These are phyloP conservation scores for Cryptocephalus primarius DNA, from an alignment of 2,888 invertebrate genomes.

Conservation along the genomic window DNA sequence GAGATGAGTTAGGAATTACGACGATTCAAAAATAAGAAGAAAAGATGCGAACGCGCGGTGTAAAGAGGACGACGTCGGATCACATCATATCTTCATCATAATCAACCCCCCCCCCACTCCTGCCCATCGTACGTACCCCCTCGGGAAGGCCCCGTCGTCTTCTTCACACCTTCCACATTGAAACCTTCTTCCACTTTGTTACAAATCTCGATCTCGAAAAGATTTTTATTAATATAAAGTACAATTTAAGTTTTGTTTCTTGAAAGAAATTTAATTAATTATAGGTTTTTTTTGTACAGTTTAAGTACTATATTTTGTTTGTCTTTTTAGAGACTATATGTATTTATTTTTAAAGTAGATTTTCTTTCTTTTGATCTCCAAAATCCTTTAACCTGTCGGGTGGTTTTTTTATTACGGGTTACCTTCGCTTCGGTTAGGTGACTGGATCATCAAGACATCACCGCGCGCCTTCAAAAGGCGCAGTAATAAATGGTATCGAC, in stretches of 20 bases:
- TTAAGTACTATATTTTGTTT: constrained; percentile 26
- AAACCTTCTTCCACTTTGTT: constrained; percentile 23
- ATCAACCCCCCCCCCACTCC: not conserved
- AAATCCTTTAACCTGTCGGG: constrained; percentile 21
- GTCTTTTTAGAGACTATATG: constrained; percentile 23
- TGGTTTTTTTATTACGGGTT: constrained; percentile 7
- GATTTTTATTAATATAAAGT: constrained; percentile 23
- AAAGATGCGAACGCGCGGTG: not conserved
- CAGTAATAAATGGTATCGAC: too few species aligned
- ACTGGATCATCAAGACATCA: constrained; percentile 10
- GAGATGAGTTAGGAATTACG: constrained; percentile 17
- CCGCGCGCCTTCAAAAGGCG: too few species aligned
- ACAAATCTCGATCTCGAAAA: constrained; percentile 26
- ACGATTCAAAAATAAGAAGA: not conserved
- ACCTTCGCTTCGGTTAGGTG: constrained; percentile 1
- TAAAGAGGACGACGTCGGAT: not conserved
- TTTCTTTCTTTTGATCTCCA: constrained; percentile 27
- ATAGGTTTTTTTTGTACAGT: constrained; percentile 22
- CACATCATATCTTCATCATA: not conserved
- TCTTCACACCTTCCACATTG: not conserved
- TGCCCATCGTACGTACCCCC: constrained; percentile 1
- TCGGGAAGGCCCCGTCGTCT: not conserved
- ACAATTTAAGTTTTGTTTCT: constrained; percentile 26
- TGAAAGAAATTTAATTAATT: constrained; percentile 24
- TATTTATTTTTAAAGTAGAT: constrained; percentile 19